phyloP scores from a whole-genome alignment of 2,888 invertebrate genomes.

The Sylvicola fuscatus region DNA sequence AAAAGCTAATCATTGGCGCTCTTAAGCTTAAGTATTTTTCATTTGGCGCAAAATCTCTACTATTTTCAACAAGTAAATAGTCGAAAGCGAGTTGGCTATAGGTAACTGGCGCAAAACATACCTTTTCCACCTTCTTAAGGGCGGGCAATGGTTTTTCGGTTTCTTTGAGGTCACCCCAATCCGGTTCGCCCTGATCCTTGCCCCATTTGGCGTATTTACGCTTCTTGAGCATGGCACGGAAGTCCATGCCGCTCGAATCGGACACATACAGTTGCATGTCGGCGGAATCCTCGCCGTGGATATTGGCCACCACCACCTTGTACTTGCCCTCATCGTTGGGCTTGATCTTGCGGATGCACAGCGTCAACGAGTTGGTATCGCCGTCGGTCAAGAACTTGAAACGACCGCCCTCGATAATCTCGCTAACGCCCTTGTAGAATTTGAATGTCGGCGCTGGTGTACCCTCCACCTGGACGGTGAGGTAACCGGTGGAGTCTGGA shows the following conservation, averaged over 20 bases:
- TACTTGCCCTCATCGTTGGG: constrained; percentile 95
- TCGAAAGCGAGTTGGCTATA: not conserved
- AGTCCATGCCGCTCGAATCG: constrained; percentile 96
- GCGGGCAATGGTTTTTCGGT: constrained; percentile 69
- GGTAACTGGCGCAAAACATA: constrained; percentile 33
- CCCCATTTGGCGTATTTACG: constrained; percentile 89
- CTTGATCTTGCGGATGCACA: constrained; percentile 90
- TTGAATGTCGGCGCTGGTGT: constrained; percentile 88
- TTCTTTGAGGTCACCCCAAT: constrained; percentile 88
- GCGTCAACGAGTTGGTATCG: constrained; percentile 73
- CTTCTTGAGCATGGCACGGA: constrained; percentile 94
- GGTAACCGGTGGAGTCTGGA: constrained; percentile 77
- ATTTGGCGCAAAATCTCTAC: not conserved
- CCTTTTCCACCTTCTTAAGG: constrained; percentile 86
- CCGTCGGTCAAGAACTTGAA: constrained; percentile 92
- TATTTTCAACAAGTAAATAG: not conserved
- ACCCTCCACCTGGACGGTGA: constrained; percentile 85
- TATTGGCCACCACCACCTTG: constrained; percentile 78
- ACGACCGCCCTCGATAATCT: constrained; percentile 86
- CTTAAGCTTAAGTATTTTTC: too few relatives aligned
- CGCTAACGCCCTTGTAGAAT: constrained; percentile 85
- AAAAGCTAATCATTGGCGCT: too few relatives aligned
- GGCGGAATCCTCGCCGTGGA: constrained; percentile 87
- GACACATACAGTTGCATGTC: constrained; percentile 94
- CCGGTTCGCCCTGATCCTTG: constrained; percentile 74